Evolutionary conservation across 2,113 vertebrate species (phyloP).

Genomic region (Polypterus senegalus): DNA sequence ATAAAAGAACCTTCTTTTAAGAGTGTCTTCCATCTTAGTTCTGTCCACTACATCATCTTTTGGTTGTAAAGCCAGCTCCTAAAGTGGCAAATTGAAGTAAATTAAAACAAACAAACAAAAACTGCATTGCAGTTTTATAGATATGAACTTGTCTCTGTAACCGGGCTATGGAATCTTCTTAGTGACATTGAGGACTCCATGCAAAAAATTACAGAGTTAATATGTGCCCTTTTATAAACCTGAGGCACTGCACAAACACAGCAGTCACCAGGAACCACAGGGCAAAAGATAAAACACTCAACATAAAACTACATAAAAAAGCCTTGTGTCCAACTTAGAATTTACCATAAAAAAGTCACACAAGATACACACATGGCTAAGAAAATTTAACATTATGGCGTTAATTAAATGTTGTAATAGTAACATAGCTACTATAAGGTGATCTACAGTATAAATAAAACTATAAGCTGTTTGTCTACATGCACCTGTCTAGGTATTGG

Average conservation of each 20-base stretch:
- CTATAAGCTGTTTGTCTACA: too few species aligned
- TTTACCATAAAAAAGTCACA: background rate
- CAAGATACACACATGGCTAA: background rate
- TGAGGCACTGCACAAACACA: background rate
- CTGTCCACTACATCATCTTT: constrained; percentile 92
- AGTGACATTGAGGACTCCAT: background rate
- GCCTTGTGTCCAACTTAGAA: background rate
- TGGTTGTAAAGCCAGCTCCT: constrained; percentile 88
- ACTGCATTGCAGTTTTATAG: background rate
- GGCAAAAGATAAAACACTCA: background rate
- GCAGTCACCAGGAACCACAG: constrained; percentile 14
- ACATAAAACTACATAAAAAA: background rate
- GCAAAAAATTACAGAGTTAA: constrained; percentile 7
- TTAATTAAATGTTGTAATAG: too few species aligned
- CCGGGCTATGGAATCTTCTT: background rate
- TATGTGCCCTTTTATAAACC: constrained; percentile 7
- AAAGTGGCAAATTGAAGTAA: constrained; percentile 7
- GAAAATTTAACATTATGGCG: background rate
- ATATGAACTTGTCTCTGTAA: background rate
- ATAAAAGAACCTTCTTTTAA: constrained; percentile 95
- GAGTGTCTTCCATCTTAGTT: constrained; percentile 90
- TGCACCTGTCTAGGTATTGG: too few species aligned
- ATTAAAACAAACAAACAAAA: background rate
- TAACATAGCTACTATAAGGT: too few species aligned
- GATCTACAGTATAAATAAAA: too few species aligned